phyloP scores from a whole-genome alignment of 2,888 invertebrate species.

The Drosophila rellima region DNA sequence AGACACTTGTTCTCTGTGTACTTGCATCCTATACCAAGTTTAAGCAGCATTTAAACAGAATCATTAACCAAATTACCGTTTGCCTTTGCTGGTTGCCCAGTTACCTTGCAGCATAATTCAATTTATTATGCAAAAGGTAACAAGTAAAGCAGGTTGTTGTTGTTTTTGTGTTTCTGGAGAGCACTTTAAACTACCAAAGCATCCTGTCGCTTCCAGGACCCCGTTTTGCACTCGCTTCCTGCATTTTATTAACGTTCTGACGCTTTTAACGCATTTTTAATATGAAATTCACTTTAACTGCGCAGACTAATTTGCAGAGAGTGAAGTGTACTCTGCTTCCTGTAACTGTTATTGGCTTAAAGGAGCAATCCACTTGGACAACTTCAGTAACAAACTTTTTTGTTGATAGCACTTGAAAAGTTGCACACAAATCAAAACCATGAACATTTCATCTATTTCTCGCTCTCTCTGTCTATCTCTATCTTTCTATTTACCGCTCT shows the following conservation, averaged over 20 bases:
- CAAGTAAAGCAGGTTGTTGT: conserved; percentile 56
- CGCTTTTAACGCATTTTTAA: conserved; percentile 28
- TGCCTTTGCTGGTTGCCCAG: conserved; percentile 7
- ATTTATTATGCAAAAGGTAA: conserved; percentile 73
- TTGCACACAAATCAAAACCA: conserved; percentile 6
- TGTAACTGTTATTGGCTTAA: conserved; percentile 7
- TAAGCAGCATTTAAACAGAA: conserved; percentile 62
- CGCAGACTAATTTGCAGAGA: conserved; percentile 10
- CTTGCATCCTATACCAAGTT: conserved; percentile 27
- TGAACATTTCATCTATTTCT: background rate
- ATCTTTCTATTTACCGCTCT: background rate
- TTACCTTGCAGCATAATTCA: conserved; percentile 60
- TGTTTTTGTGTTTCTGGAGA: conserved; percentile 27
- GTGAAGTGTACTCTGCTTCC: background rate
- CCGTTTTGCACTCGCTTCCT: conserved; percentile 10
- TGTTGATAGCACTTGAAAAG: background rate
- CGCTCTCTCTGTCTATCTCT: background rate
- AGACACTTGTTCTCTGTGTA: background rate
- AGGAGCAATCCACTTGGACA: conserved; percentile 5
- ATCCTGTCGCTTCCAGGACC: background rate
- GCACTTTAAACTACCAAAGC: conserved; percentile 31
- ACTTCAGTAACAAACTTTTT: background rate
- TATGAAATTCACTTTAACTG: conserved; percentile 19
- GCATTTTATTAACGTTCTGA: conserved; percentile 35
- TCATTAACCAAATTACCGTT: conserved; percentile 70